Base-by-base conservation (phyloP, 2,888 invertebrate genomes). In the Seira sanloemensis region DNA sequence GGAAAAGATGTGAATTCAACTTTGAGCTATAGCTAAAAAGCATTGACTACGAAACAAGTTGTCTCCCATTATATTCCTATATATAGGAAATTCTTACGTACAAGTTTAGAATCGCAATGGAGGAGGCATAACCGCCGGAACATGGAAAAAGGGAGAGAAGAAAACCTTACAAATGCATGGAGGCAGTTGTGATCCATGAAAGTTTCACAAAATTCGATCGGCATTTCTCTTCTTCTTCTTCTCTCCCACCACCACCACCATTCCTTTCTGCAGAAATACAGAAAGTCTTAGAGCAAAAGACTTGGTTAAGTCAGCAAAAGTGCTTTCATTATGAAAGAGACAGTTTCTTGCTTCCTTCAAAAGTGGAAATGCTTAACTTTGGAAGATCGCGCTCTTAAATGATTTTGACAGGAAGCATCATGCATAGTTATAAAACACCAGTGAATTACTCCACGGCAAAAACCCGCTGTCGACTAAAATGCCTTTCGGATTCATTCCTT, bases 121-220 rank as follows among this genome's bases (percentile, higher is more conserved):
- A 4, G 19, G 46, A 69, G 69, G 21, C 37, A 66, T n/a, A n/a
- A n/a, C n/a, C n/a, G n/a, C n/a, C n/a, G n/a, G 24, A 12, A 23
- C 66, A 66, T 12, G 24, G 66, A 21, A 37, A 72, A 23, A 54
- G 46, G 18, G 21, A 27, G 27, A 37, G 72, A 37, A 72, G 54
- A 24, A 21, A 26, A 68, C 1, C 50, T 7, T 50, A 50, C 16
- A 50, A 50, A 50, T 50, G 50, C 50, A 7, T 12, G 12, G 16
- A 2, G 16, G 50, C 50, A 50, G 50, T 50, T 50, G 25, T 62
- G 71, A 72, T 79, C 54, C 79, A 79, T 79, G 58, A 79, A 74
- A 79, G 79, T 79, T 79, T 79, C 74, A 79, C 67, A 74, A 27
- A 72, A 74, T 79, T 79, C 79, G 79, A 79, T 79, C 79, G 79